Conservation (phyloP, 2,797 vertebrate species). For the Nyctibius grandis region DNA sequence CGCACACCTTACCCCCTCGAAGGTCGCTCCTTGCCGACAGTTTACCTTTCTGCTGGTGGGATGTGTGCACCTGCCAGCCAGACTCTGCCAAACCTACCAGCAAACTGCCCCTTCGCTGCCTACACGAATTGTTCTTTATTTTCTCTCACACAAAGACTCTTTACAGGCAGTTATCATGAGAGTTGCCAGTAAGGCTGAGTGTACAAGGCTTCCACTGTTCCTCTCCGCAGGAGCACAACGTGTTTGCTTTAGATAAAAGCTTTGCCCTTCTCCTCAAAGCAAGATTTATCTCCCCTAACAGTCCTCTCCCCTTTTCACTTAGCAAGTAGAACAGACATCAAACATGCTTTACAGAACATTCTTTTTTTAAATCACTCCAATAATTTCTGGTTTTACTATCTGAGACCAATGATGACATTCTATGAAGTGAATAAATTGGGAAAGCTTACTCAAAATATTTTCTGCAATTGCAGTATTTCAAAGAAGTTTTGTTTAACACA, state of each 20-base stretch:
- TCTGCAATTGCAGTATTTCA: neutral
- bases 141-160: constrained; percentile 60
- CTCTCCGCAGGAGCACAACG: constrained; percentile 57
- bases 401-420: neutral
- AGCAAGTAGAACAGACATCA: constrained; percentile 39
- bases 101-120: neutral
- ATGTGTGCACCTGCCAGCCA: neutral
- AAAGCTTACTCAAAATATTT: neutral
- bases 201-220: constrained; percentile 77
- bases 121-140: constrained; percentile 77
- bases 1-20: neutral
- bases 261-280: constrained; percentile 72
- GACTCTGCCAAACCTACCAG: neutral
- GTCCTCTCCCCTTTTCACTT: constrained; percentile 54
- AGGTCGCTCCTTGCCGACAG: neutral
- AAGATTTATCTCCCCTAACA: constrained; percentile 65
- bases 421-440: neutral
- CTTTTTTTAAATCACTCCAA: neutral
- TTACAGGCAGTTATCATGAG: constrained; percentile 45
- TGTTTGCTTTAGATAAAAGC: constrained; percentile 75
- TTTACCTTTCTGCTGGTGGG: constrained; percentile 20
- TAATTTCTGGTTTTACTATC: neutral
- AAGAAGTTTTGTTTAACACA: neutral
- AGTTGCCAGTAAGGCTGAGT: constrained; percentile 43
- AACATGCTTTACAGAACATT: neutral